phyloP scores from a whole-genome alignment of 1,140 invertebrate genomes.

The Sweltsa coloradensis region DNA sequence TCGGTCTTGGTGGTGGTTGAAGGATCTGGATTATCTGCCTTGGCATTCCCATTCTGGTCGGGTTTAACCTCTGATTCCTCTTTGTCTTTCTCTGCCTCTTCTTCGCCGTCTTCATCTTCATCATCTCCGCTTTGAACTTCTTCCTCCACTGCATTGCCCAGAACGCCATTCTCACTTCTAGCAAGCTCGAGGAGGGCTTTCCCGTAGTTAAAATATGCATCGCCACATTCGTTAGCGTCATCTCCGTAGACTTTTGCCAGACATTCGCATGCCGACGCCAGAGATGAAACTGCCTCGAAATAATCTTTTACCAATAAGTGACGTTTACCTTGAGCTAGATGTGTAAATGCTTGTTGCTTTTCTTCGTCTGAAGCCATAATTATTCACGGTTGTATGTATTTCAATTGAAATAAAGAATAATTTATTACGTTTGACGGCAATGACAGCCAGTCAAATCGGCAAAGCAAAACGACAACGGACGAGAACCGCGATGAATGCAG shows the following conservation, averaged over 20 bases:
- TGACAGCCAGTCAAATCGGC: too few relatives aligned
- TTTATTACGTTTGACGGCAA: too few relatives aligned
- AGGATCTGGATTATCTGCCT: too few relatives aligned
- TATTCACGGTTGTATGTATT: too few relatives aligned
- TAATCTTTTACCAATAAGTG: slow-evolving; percentile 72
- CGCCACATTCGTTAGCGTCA: slow-evolving; percentile 61
- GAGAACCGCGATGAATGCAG: too few relatives aligned
- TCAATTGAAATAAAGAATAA: too few relatives aligned
- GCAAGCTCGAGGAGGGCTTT: slow-evolving; percentile 68
- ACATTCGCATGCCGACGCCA: slow-evolving; percentile 62
- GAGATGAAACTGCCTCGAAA: slow-evolving; percentile 53
- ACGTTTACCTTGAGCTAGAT: slow-evolving; percentile 56
- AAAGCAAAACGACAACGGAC: too few relatives aligned
- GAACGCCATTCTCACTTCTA: slow-evolving; percentile 63
- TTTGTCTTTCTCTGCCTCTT: slow-evolving; percentile 15
- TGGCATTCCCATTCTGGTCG: slow-evolving; percentile 5
- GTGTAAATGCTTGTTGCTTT: slow-evolving; percentile 29
- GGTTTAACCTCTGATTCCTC: slow-evolving; percentile 16
- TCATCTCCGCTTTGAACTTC: slow-evolving; percentile 17
- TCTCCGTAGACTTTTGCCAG: slow-evolving; percentile 60
- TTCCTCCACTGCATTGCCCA: slow-evolving; percentile 9
- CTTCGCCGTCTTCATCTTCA: slow-evolving; percentile 13
- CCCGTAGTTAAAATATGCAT: slow-evolving; percentile 70
- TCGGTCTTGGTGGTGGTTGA: too few relatives aligned
- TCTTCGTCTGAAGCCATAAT: too few relatives aligned